Percentiles rank a stretch among this genome's conserved stretches.
Conservation (phyloP, 2,888 invertebrate species). For the Drosophila anomelani region DNA sequence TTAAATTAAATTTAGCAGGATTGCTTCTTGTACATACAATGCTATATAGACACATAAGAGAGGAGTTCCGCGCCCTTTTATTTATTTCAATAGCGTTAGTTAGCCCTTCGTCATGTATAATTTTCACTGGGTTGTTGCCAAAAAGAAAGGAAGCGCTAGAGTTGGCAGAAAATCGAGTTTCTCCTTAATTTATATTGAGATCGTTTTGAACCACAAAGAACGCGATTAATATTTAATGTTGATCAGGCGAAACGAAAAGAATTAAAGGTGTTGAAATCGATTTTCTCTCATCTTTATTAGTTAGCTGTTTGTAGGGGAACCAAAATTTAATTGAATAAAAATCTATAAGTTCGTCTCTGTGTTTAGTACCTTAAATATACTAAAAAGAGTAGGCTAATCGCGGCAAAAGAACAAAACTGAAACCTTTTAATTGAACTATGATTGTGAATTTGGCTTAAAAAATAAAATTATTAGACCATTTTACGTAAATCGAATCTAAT, state of each 20-base stretch:
- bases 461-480: not conserved
- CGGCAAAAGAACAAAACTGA: slow-evolving; percentile 34
- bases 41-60: slow-evolving; percentile 41
- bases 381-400: slow-evolving; percentile 33
- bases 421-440: slow-evolving; percentile 10
- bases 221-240: not conserved
- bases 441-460: slow-evolving; percentile 17
- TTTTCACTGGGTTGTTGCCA: slow-evolving; percentile 23
- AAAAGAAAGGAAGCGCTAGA: slow-evolving; percentile 12
- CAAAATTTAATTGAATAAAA: slow-evolving; percentile 19
- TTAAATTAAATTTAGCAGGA: slow-evolving; percentile 53
- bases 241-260: not conserved
- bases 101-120: slow-evolving; percentile 24
- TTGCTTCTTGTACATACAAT: slow-evolving; percentile 61
- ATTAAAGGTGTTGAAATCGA: not conserved
- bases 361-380: slow-evolving; percentile 38
- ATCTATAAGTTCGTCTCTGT: slow-evolving; percentile 26
- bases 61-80: slow-evolving; percentile 32
- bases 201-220: not conserved
- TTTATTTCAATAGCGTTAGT: slow-evolving; percentile 42
- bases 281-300: not conserved
- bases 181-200: not conserved
- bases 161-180: not conserved
- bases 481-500: slow-evolving; percentile 32
- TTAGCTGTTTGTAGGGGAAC: slow-evolving; percentile 43